Conservation (phyloP, 2,113 vertebrate genomes). For the Cyanistes caeruleus region DNA sequence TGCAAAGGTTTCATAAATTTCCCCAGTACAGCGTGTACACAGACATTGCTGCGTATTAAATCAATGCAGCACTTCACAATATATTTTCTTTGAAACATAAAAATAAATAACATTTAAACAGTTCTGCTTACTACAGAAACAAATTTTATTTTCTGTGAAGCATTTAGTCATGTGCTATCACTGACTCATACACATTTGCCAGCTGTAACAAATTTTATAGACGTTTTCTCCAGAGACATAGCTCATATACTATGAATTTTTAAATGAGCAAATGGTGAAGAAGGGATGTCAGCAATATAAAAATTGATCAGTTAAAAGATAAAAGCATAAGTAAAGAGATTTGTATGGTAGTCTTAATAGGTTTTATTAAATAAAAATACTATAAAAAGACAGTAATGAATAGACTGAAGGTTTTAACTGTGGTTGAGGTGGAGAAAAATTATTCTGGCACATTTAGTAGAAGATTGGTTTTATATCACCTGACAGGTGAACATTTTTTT, state of each 20-base stretch:
- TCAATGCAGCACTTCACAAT: conserved; percentile 99
- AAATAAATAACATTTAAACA: conserved; percentile 99
- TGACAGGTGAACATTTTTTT: conserved; percentile 73
- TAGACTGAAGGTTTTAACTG: conserved; percentile 76
- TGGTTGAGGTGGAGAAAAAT: conserved; percentile 80
- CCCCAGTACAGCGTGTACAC: conserved; percentile 84
- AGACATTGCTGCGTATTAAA: conserved; percentile 97
- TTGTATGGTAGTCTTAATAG: conserved; percentile 99
- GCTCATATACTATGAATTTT: conserved; percentile 97
- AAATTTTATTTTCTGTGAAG: conserved; percentile 95
- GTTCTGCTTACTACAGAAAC: conserved; percentile 99
- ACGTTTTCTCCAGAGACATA: conserved; percentile 91
- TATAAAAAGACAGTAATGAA: conserved; percentile 90
- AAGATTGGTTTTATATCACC: conserved; percentile 81
- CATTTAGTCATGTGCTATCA: conserved; percentile 87
- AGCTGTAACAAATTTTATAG: conserved; percentile 93
- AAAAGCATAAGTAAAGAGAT: conserved; percentile 93
- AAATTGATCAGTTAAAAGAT: conserved; percentile 99
- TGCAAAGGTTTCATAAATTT: conserved; percentile 99
- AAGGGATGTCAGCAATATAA: conserved; percentile 98
- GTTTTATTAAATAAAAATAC: conserved; percentile 99
- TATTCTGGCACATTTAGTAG: conserved; percentile 78
- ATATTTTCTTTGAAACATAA: conserved; percentile 99
- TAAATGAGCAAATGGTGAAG: conserved; percentile 95
- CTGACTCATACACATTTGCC: conserved; percentile 85